Conservation (phyloP, 2,888 invertebrate genomes). For the Eumerus sabulonum region DNA sequence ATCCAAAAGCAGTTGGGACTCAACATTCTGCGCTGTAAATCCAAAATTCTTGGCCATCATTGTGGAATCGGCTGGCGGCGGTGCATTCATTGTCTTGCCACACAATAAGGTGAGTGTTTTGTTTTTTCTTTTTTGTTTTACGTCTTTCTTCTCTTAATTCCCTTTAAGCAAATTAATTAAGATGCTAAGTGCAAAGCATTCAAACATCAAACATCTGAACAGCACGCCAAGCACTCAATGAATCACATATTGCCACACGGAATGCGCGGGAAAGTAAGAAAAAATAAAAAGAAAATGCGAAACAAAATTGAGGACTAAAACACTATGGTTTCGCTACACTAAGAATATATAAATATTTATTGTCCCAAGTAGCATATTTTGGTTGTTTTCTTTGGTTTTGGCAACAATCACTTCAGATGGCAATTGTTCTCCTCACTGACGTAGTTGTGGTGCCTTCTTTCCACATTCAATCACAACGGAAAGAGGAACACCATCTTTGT, state of each 20-base stretch:
- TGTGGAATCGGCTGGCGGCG: slow-evolving; percentile 97
- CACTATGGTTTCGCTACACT: slow-evolving; percentile 26
- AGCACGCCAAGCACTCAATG: slow-evolving; percentile 28
- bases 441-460: slow-evolving; percentile 15
- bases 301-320: slow-evolving; percentile 13
- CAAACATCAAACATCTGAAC: not conserved
- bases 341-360: slow-evolving; percentile 61
- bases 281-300: too few species aligned
- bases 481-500: slow-evolving; percentile 29
- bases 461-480: slow-evolving; percentile 15
- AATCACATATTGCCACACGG: slow-evolving; percentile 45
- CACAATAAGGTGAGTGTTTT: slow-evolving; percentile 88
- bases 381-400: slow-evolving; percentile 35
- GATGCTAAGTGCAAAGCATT: slow-evolving; percentile 20
- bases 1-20: slow-evolving; percentile 98
- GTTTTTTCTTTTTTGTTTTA: not conserved
- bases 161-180: slow-evolving; percentile 13
- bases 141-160: not conserved
- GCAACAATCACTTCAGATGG: slow-evolving; percentile 36
- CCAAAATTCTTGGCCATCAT: slow-evolving; percentile 98
- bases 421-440: slow-evolving; percentile 39
- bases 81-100: slow-evolving; percentile 96
- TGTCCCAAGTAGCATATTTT: slow-evolving; percentile 48
- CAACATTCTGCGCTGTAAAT: slow-evolving; percentile 98
- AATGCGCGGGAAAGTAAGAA: slow-evolving; percentile 47